Evolutionary conservation across 2,113 vertebrate genomes (phyloP).

Genomic region (Sturnira hondurensis): DNA sequence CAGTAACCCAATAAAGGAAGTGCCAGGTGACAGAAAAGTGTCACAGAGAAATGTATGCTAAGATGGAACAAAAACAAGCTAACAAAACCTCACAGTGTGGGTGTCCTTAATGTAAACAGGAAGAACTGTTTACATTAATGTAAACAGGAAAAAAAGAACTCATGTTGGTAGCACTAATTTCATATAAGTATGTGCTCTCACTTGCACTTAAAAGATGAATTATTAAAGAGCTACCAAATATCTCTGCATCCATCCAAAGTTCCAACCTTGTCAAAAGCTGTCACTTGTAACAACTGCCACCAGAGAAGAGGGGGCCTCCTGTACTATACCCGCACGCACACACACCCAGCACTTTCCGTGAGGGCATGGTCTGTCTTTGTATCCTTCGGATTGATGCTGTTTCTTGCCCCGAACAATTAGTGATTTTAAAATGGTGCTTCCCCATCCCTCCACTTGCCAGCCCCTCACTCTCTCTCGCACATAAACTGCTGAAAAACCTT

Average conservation of each 20-base stretch:
- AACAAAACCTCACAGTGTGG: not conserved
- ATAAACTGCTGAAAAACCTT: conserved; percentile 55
- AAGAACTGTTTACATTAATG: too few species aligned
- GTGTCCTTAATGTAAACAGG: not conserved
- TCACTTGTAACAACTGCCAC: not conserved
- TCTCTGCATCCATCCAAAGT: not conserved
- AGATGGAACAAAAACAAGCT: not conserved
- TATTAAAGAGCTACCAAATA: not conserved
- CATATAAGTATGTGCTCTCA: not conserved
- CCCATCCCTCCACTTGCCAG: not conserved
- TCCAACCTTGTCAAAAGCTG: not conserved
- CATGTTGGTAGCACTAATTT: not conserved
- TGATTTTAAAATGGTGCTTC: not conserved
- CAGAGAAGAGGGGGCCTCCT: not conserved
- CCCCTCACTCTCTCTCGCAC: not conserved
- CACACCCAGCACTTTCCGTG: not conserved
- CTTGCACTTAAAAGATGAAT: not conserved
- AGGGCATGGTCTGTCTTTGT: not conserved
- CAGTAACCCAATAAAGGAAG: not conserved
- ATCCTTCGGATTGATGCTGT: not conserved
- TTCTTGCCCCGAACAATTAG: not conserved
- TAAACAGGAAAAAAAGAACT: not conserved
- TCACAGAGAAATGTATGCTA: not conserved
- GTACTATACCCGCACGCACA: accelerated
- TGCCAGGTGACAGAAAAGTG: not conserved